Base-by-base conservation (phyloP, 2,888 invertebrate species). In the Sarcophaga rosellei region DNA sequence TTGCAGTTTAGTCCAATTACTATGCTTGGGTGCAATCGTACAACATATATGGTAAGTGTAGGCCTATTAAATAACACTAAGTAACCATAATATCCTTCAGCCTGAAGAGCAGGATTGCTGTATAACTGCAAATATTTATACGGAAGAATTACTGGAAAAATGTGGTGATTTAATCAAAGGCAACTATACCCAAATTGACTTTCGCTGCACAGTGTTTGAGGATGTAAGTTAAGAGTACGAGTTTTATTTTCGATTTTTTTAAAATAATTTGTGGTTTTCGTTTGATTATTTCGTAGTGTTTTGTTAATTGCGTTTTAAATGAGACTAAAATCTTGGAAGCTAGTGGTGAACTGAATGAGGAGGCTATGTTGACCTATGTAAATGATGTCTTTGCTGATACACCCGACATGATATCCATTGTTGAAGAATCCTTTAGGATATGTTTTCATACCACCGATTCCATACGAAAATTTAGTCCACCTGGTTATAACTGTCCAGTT, bases 401-500 rank as follows among this genome's bases (percentile, higher is more conserved):
- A 17, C 66, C 76, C 6, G 76, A 76, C 0, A 59, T 66, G 12
- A 44, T 76, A 15, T 59, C 76, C 0, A 23, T 76, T 44, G 23
- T 66, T n/a, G 66, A 76, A 35, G 76, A 76, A 57, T 57, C 66
- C 17, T 76, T 76, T 44, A 25, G 66, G 35, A 17, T 20, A n/a
- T 76, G 76, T 25, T 59, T 57, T 59, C 53, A 44, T 35, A 57
- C 53, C 57, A 61, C 61, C 21, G 20, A 8, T 20, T 20, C n/a
- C n/a, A 15, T 61, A n/a, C 61, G 21, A 21, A 35, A 76, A 66
- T 61, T 8, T 21, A 15, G 6, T 57, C 66, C 57, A 4, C 66
- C 53, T 17, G 57, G 12, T 23, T 2, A 2, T 12, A 35, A 20
- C 11, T 76, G 76, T 44, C 35, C 76, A 35, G 15, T 53, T 8